phyloP scores from a whole-genome alignment of 2,888 invertebrate genomes.

The Drosophila stalkeri region DNA sequence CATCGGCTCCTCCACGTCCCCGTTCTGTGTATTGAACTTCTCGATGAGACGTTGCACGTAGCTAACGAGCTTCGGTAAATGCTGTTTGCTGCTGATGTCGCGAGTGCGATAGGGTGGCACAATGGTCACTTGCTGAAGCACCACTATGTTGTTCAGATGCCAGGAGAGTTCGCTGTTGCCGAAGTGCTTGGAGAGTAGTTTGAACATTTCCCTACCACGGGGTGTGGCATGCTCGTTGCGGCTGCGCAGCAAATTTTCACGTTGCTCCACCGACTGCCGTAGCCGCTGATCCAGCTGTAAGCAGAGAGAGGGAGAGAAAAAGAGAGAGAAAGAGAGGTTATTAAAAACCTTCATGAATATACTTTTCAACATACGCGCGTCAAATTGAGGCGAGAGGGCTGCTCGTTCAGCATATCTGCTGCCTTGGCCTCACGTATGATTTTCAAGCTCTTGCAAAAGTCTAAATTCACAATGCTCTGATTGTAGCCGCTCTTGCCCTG shows the following conservation, averaged over 20 bases:
- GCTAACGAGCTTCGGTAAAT: conserved; percentile 30
- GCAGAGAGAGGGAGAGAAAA: not conserved
- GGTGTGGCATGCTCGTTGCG: conserved; percentile 29
- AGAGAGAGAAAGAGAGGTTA: not conserved
- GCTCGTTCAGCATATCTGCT: not conserved
- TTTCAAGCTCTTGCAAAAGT: conserved; percentile 43
- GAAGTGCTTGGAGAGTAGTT: conserved; percentile 37
- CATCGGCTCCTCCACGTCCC: not conserved
- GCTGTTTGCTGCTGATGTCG: conserved; percentile 22
- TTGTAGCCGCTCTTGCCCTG: conserved; percentile 21
- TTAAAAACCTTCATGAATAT: not conserved
- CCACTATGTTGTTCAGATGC: conserved; percentile 31
- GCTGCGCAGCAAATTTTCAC: conserved; percentile 24
- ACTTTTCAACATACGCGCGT: conserved; percentile 10
- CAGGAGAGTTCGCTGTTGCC: conserved; percentile 26
- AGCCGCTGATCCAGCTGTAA: conserved; percentile 44
- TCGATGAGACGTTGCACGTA: conserved; percentile 41
- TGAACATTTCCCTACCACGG: conserved; percentile 38
- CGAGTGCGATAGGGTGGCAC: conserved; percentile 46
- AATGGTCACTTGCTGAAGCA: conserved; percentile 41
- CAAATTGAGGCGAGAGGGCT: conserved; percentile 40
- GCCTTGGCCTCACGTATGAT: conserved; percentile 43
- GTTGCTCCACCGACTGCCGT: conserved; percentile 19
- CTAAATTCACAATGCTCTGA: conserved; percentile 51
- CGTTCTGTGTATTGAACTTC: conserved; percentile 29